Evolutionary conservation across 2,888 invertebrate genomes (phyloP), one percentile per base, ranked within the genome.

Genomic region (Clistopyga incitator): DNA sequence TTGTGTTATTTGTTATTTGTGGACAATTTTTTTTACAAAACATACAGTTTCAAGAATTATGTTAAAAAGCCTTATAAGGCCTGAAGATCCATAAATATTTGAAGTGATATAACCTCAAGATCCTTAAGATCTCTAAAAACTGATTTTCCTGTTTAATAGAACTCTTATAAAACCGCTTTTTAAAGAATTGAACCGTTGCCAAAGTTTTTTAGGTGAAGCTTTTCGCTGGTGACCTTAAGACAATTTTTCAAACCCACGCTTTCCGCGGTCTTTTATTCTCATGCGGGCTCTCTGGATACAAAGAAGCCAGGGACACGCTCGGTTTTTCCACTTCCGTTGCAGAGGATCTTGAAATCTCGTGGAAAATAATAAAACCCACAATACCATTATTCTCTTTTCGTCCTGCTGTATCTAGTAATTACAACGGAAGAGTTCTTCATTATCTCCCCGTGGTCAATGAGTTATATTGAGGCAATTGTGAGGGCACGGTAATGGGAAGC

Each of bases 191-290:
- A 83, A 76, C 23, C 67, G 65, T 67, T 76, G 83, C 83, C 83
- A 83, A 80, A 79, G 59, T 76, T 72, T 83, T 79, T 77, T 71
- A 45, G 54, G 67, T 10, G 38, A 83, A 83, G 71, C 79, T 67
- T 75, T 70, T 59, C 76, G 50, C 70, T 38, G 75, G 64, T 76
- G 59, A 72, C 78, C 76, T n/a, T 67, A 50, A 80, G 74, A 80
- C 80, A 83, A 83, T 80, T 80, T 80, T 80, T 83, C 83, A 80
- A 77, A 83, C 72, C 76, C 72, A 77, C 83, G 80, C 59, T 81
- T 72, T 25, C 3, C 72, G 68, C 25, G 42, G 29, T 64, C 75
- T 45, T 81, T 81, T 72, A 54, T 74, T n/a, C 64, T 25, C 45
- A 25, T 29, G 72, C 29, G 23, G 54, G 18, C 34, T 64, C 20